phyloP scores from a whole-genome alignment of 1,140 invertebrate genomes.

The Temnothorax curvispinosus region DNA sequence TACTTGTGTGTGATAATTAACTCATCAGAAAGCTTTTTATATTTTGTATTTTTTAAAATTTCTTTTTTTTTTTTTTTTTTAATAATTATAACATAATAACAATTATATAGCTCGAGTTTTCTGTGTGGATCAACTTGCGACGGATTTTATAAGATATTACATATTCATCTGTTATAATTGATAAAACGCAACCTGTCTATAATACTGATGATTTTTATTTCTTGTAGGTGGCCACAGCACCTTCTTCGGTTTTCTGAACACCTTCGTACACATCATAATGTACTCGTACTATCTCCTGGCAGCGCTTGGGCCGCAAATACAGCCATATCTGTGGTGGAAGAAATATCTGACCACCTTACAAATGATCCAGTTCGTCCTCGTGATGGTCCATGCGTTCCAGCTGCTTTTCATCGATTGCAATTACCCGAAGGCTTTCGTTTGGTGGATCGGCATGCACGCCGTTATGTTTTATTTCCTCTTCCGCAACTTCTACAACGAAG shows the following conservation, averaged over 20 bases:
- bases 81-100: no score
- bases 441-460: slow-evolving; percentile 91
- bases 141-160: neutral
- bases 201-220: neutral
- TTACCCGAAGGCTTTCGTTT: slow-evolving; percentile 91
- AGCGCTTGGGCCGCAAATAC: slow-evolving; percentile 93
- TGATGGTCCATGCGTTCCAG: slow-evolving; percentile 93
- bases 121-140: no score
- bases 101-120: no score
- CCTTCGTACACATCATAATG: slow-evolving; percentile 96
- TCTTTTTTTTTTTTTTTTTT: neutral
- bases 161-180: neutral
- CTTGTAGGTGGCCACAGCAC: slow-evolving; percentile 90
- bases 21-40: neutral
- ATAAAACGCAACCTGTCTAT: neutral
- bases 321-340: slow-evolving; percentile 98
- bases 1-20: neutral
- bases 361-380: slow-evolving; percentile 93
- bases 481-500: slow-evolving; percentile 90
- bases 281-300: slow-evolving; percentile 96
- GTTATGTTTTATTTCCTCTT: slow-evolving; percentile 93
- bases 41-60: no score
- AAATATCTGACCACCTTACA: slow-evolving; percentile 95
- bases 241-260: slow-evolving; percentile 94
- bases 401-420: slow-evolving; percentile 94